These are phyloP conservation scores for Meandrina meandrites DNA, from an alignment of 92 coral and sea anemone genomes.

Conservation along the genomic window DNA sequence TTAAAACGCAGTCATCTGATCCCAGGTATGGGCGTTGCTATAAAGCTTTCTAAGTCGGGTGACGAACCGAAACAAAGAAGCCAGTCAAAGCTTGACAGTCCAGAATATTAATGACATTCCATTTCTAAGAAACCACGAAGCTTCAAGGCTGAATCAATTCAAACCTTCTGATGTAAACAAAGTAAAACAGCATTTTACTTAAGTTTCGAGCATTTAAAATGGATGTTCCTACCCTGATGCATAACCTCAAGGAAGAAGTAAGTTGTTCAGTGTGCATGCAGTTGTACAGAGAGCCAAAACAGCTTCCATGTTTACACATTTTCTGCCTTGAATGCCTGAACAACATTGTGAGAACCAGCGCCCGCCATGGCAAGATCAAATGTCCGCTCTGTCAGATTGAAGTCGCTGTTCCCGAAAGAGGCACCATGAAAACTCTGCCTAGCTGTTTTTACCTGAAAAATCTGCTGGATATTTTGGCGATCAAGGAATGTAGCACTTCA, in stretches of 20 bases:
- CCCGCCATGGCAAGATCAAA: slow-evolving; percentile 25
- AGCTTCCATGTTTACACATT: slow-evolving; percentile 52
- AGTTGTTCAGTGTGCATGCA: slow-evolving; percentile 43
- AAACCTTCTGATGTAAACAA: too few relatives aligned
- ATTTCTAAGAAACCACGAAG: too few relatives aligned
- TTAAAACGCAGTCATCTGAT: too few relatives aligned
- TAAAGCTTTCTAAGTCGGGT: too few relatives aligned
- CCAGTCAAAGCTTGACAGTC: too few relatives aligned
- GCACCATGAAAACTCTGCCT: slow-evolving; percentile 33
- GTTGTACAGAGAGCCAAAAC: slow-evolving; percentile 35
- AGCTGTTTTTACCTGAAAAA: slow-evolving; percentile 48
- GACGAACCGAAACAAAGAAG: too few relatives aligned
- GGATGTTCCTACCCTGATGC: slow-evolving; percentile 17
- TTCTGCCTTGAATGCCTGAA: slow-evolving; percentile 52
- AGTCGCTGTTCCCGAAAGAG: slow-evolving; percentile 35
- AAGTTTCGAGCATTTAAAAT: not conserved
- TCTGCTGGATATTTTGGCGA: slow-evolving; percentile 44
- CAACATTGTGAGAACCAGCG: slow-evolving; percentile 22
- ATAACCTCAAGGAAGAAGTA: slow-evolving; percentile 29
- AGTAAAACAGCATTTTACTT: too few relatives aligned
- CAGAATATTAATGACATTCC: too few relatives aligned
- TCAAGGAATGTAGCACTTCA: slow-evolving; percentile 31
- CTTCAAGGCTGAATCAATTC: too few relatives aligned
- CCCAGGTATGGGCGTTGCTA: too few relatives aligned
- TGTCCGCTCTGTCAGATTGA: slow-evolving; percentile 34